phyloP scores from a whole-genome alignment of 2,888 invertebrate genomes.

The Bellardia pandia region DNA sequence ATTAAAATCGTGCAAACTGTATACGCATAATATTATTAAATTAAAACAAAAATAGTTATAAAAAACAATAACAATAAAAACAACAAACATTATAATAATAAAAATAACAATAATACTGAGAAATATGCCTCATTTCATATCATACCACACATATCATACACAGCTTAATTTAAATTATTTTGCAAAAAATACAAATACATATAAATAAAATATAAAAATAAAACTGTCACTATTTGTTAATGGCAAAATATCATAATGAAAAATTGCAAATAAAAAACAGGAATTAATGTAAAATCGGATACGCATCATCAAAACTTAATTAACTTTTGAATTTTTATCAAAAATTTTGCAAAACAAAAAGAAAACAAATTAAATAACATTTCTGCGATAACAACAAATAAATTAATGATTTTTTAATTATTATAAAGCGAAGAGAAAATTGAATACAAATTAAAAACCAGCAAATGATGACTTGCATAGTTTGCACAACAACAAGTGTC shows the following conservation, averaged over 20 bases:
- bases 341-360: slow-evolving; percentile 40
- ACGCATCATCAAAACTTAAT: slow-evolving; percentile 65
- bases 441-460: too few species aligned
- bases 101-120: slow-evolving; percentile 28
- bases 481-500: too few species aligned
- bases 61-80: slow-evolving; percentile 44
- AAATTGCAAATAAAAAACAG: neutral
- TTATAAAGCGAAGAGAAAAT: neutral
- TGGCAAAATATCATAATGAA: slow-evolving; percentile 53
- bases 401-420: slow-evolving; percentile 47
- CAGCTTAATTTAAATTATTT: slow-evolving; percentile 10
- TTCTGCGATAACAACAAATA: slow-evolving; percentile 54
- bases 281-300: slow-evolving; percentile 38
- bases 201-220: slow-evolving; percentile 48
- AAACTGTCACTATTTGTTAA: slow-evolving; percentile 70
- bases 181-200: neutral
- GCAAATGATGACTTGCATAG: too few species aligned
- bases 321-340: slow-evolving; percentile 59
- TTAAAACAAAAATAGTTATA: slow-evolving; percentile 50
- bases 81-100: neutral
- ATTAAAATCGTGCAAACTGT: slow-evolving; percentile 65
- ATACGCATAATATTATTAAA: slow-evolving; percentile 61
- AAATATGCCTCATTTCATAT: slow-evolving; percentile 47
- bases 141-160: slow-evolving; percentile 1
- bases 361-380: slow-evolving; percentile 10